These are phyloP conservation scores for Phoenicopterus ruber DNA, from an alignment of 2,113 vertebrate genomes.

Conservation along the genomic window DNA sequence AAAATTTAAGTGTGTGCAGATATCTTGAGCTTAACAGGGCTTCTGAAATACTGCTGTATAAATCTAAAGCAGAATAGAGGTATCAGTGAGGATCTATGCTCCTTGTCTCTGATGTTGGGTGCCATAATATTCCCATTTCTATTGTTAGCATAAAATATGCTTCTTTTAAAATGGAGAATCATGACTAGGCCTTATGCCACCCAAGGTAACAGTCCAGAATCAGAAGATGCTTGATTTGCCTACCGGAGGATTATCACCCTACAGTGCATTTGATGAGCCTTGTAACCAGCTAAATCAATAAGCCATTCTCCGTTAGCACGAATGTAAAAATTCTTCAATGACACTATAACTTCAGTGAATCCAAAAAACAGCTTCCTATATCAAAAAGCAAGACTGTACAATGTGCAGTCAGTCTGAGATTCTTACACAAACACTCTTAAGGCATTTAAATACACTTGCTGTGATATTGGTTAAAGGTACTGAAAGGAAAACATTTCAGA, in stretches of 20 bases:
- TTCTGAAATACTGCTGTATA: not conserved
- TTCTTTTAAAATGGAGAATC: not conserved
- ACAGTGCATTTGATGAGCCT: not conserved
- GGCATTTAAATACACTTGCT: not conserved
- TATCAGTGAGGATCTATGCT: not conserved
- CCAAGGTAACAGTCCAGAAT: not conserved
- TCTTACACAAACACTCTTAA: not conserved
- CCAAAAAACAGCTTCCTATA: not conserved
- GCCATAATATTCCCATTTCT: not conserved
- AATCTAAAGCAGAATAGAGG: not conserved
- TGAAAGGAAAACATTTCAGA: not conserved
- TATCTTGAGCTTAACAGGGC: not conserved
- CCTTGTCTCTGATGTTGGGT: not conserved
- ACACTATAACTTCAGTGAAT: not conserved
- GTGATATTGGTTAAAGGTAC: not conserved
- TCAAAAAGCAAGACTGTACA: not conserved
- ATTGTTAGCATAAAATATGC: not conserved
- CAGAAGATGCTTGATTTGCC: not conserved
- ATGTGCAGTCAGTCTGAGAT: not conserved
- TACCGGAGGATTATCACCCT: not conserved
- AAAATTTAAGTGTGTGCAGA: not conserved
- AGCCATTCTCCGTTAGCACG: not conserved
- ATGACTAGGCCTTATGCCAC: not conserved
- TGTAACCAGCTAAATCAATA: not conserved
- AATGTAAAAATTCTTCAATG: not conserved